Percentiles rank a stretch among this genome's conserved stretches.
Conservation (phyloP, 2,113 vertebrate genomes). For the Rana temporaria region DNA sequence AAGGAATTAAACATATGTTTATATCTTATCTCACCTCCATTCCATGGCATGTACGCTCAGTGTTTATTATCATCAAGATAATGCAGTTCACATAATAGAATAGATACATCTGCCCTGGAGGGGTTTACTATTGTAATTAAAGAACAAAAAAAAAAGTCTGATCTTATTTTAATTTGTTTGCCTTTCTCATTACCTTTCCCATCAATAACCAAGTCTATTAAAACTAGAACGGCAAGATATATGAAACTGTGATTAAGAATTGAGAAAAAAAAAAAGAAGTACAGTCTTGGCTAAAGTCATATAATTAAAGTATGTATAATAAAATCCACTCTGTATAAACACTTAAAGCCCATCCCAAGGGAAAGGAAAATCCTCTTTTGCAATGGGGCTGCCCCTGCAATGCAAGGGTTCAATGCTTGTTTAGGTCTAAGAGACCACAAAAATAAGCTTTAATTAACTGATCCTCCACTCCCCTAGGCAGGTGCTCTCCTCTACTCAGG, state of each 20-base stretch:
- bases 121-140: constrained; percentile 55
- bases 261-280: background rate
- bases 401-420: too few relatives aligned
- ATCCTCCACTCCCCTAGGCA: too few relatives aligned
- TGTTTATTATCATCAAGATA: constrained; percentile 30
- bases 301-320: background rate
- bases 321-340: background rate
- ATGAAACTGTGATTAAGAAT: constrained; percentile 16
- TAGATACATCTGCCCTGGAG: constrained; percentile 43
- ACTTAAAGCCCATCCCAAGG: too few relatives aligned
- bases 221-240: background rate
- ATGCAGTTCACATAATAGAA: constrained; percentile 47
- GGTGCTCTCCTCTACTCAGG: too few relatives aligned
- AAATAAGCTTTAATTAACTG: too few relatives aligned
- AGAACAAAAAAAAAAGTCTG: constrained; percentile 41
- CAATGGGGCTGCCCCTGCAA: too few relatives aligned
- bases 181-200: constrained; percentile 8
- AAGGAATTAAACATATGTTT: constrained; percentile 53
- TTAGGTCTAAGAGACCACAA: too few relatives aligned
- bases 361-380: too few relatives aligned
- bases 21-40: constrained; percentile 12
- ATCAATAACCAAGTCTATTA: constrained; percentile 1
- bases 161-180: constrained; percentile 10
- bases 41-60: constrained; percentile 38
- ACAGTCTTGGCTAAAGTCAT: background rate